Conservation (phyloP, 2,888 invertebrate genomes). For the Ariolimax columbianus region DNA sequence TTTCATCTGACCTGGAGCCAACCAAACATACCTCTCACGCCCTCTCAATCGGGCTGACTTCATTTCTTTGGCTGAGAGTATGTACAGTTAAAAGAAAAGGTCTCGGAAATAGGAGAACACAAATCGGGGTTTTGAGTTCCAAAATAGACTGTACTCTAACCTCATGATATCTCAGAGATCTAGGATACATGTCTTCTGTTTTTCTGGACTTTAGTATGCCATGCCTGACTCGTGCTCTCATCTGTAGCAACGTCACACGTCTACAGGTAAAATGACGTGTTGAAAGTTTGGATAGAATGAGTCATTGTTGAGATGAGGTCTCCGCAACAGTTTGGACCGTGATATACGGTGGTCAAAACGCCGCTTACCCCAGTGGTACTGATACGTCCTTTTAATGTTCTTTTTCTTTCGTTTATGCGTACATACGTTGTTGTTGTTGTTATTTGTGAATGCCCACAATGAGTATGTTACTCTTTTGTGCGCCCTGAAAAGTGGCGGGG, state of each 20-base stretch:
- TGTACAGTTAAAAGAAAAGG: neutral
- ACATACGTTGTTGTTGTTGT: no score
- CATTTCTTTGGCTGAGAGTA: neutral
- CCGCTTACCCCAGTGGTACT: no score
- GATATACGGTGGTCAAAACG: no score
- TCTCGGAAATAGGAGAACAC: neutral
- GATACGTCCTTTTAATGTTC: no score
- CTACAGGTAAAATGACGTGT: neutral
- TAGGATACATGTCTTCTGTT: neutral
- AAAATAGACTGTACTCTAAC: conserved; percentile 8
- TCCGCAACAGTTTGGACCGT: no score
- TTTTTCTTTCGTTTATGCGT: no score
- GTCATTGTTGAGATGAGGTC: neutral
- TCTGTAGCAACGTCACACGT: neutral
- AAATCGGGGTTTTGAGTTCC: neutral
- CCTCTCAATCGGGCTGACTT: neutral
- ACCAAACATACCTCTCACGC: neutral
- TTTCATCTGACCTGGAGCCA: neutral
- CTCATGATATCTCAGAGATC: neutral
- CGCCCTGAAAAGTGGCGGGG: no score
- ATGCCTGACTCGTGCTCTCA: neutral
- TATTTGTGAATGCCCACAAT: no score
- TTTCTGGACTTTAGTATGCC: neutral
- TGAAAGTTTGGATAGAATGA: neutral
- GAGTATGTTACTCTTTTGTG: no score